A percentile compares a stretch with the other conserved stretches of the same genome.
These are phyloP conservation scores for Rosalia funebris DNA, from an alignment of 2,888 invertebrate genomes.

Conservation along the genomic window DNA sequence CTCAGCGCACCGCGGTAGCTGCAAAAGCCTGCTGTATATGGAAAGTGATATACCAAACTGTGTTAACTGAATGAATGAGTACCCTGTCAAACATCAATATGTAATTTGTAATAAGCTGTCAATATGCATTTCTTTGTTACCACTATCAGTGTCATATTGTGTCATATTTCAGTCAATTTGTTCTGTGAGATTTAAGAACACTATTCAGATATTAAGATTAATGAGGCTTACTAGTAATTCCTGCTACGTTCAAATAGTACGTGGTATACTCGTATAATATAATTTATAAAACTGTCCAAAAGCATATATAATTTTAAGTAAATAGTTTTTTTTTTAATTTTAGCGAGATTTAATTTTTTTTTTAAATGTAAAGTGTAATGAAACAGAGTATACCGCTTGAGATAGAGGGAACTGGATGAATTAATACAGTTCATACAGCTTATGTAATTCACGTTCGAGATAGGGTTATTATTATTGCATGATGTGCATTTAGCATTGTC, in stretches of 20 bases:
- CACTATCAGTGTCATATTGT: neutral
- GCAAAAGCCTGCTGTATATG: constrained; percentile 21
- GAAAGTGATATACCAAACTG: constrained; percentile 14
- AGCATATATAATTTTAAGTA: no score
- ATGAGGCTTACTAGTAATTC: no score
- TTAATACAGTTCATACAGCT: constrained; percentile 8
- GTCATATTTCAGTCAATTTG: no score
- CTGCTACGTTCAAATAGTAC: no score
- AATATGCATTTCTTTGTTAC: constrained; percentile 8
- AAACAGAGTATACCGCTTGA: no score
- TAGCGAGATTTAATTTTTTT: no score
- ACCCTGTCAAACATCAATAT: constrained; percentile 27
- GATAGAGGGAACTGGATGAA: constrained; percentile 2
- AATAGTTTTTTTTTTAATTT: no score
- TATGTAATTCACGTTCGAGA: constrained; percentile 14
- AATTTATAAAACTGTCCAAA: no score
- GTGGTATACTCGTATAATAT: no score
- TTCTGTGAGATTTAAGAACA: no score
- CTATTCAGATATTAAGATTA: no score
- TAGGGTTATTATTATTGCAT: constrained; percentile 15
- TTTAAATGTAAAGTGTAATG: no score
- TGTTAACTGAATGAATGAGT: constrained; percentile 26
- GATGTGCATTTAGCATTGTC: constrained; percentile 37
- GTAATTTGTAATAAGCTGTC: constrained; percentile 29
- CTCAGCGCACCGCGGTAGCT: constrained; percentile 13